These are phyloP conservation scores for Dynastes grantii DNA, from an alignment of 2,888 invertebrate genomes.

Conservation along the genomic window DNA sequence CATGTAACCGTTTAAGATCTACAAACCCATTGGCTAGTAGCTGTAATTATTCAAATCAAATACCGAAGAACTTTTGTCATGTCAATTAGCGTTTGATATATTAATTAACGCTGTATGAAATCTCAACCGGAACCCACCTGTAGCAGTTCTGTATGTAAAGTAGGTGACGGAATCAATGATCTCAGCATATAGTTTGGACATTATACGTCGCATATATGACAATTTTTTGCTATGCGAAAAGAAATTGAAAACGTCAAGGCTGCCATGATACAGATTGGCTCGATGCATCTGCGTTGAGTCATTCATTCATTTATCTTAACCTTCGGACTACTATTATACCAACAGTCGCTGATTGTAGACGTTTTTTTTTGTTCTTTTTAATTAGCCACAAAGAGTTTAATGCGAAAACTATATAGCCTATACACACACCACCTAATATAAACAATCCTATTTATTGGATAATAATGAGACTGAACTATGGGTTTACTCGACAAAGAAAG, in stretches of 20 bases:
- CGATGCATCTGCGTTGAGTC: slow-evolving; percentile 29
- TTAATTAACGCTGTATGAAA: not conserved
- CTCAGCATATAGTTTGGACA: not conserved
- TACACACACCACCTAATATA: too few species aligned
- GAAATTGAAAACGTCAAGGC: slow-evolving; percentile 2
- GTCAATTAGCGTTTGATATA: not conserved
- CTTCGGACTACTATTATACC: slow-evolving; percentile 22
- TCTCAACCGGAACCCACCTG: slow-evolving; percentile 4
- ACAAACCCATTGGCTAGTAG: too few species aligned
- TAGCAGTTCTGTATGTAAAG: not conserved
- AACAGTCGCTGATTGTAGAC: not conserved
- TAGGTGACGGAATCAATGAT: not conserved
- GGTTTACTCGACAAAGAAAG: too few species aligned
- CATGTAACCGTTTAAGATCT: too few species aligned
- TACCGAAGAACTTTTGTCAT: not conserved
- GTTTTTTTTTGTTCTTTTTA: not conserved
- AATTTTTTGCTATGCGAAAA: not conserved
- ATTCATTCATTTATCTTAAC: slow-evolving; percentile 25
- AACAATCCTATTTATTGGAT: too few species aligned
- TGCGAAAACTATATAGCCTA: too few species aligned
- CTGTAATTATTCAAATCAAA: not conserved
- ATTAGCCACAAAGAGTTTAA: too few species aligned
- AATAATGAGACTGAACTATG: too few species aligned
- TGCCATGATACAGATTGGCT: not conserved
- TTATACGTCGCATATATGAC: not conserved